Base-by-base conservation (phyloP, 2,888 invertebrate genomes). In the Polydesmus complanatus region DNA sequence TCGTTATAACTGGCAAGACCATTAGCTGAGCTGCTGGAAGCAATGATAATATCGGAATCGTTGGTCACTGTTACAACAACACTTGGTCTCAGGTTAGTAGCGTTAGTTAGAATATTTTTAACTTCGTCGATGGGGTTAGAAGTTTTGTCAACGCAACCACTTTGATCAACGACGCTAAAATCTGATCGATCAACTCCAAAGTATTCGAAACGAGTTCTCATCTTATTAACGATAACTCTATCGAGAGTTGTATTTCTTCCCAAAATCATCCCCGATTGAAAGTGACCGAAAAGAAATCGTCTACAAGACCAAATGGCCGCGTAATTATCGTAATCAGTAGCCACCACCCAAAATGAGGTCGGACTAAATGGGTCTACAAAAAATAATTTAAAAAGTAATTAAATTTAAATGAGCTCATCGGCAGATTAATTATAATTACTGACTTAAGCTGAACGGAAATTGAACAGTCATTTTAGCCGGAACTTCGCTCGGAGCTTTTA, bases 241-340 rank as follows among this genome's bases (percentile, higher is more conserved):
- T 86, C 88, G 56, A 88, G 77, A 48, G 83, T 84, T 65, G 82
- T 82, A 21, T 77, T 80, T 57, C 88, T 80, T 0, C 86, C 87
- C n/a, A 88, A 77, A 65, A 93, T 87, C 58, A 88, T 86, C 0
- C 86, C 86, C 0, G 87, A 86, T 64, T 84, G 82, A 2, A 88
- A 78, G 72, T 88, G 84, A 0, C 83, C 84, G 67, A 88, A 83
- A 0, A 83, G 79, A 18, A 88, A 70, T 69, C 83, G 84, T 73
- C 88, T 88, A 68, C 88, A 88, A 0, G 86, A 85, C 73, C 85
- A 88, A 56, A 88, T 78, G 0, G 82, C 86, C 0, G 87, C 88
- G 69, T 84, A 88, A 0, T 78, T 81, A 0, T 76, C 75, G 70
- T 88, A 88, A 70, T 89, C 88, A 0, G 88, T 86, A 67, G 80